Evolutionary conservation across 2,797 vertebrate species (phyloP).

Genomic region (Pangasius djambal): DNA sequence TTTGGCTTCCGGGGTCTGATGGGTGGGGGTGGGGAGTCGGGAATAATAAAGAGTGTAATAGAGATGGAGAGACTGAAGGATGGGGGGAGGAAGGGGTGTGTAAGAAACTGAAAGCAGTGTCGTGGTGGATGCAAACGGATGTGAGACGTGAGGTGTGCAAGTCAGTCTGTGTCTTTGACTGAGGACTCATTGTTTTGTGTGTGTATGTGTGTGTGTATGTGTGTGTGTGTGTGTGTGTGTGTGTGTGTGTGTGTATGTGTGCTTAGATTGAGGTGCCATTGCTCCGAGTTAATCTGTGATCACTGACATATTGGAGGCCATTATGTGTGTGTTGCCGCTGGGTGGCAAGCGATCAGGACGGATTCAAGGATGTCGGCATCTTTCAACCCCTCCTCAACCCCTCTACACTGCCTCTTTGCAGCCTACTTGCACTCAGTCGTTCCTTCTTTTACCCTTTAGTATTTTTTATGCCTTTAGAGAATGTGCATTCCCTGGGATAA

Average conservation of each 20-base stretch:
- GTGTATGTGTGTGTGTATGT: not conserved
- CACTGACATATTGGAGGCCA: conserved; percentile 75
- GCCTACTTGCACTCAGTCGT: not conserved
- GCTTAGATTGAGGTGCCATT: conserved; percentile 41
- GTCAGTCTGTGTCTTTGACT: conserved; percentile 22
- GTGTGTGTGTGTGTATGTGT: not conserved
- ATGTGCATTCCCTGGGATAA: conserved; percentile 40
- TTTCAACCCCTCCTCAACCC: conserved; percentile 57
- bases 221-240: conserved; percentile 22
- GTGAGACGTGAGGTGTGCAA: conserved; percentile 18
- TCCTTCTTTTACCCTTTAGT: not conserved
- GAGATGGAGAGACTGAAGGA: conserved; percentile 35
- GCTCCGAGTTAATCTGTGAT: conserved; percentile 65
- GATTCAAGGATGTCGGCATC: conserved; percentile 67
- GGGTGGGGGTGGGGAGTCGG: conserved; percentile 28
- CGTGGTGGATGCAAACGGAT: conserved; percentile 58
- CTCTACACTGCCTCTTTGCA: conserved; percentile 27
- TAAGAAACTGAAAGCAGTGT: conserved; percentile 51
- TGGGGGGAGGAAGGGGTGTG: conserved; percentile 44
- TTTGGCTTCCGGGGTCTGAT: conserved; percentile 54
- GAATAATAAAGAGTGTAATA: conserved; percentile 39
- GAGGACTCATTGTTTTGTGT: conserved; percentile 19
- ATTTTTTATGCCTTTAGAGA: conserved; percentile 45
- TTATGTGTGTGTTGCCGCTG: conserved; percentile 64
- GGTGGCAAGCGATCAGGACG: conserved; percentile 62